Evolutionary conservation across 2,888 invertebrate species (phyloP).

Genomic region (Drosophila percnosoma): DNA sequence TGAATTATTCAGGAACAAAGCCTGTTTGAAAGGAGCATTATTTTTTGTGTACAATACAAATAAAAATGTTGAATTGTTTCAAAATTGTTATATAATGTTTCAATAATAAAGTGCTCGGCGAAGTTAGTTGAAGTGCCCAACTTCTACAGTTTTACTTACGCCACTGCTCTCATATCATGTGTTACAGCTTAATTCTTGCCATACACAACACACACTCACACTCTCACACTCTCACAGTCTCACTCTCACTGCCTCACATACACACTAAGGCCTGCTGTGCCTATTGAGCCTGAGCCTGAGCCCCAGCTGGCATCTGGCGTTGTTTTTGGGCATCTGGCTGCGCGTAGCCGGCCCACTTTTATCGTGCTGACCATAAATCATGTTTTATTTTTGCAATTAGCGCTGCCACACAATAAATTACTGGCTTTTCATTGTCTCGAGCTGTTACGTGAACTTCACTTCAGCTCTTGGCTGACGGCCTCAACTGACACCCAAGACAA

Average conservation of each 20-base stretch:
- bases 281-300: conserved; percentile 22
- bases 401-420: conserved; percentile 75
- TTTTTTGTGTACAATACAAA: neutral
- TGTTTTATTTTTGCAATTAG: conserved; percentile 78
- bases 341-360: conserved; percentile 42
- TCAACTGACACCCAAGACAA: conserved; percentile 10
- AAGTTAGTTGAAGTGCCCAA: neutral
- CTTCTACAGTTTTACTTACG: neutral
- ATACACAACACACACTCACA: conserved; percentile 9
- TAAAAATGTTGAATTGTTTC: neutral
- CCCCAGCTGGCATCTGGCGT: conserved; percentile 31
- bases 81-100: neutral
- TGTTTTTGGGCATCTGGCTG: conserved; percentile 24
- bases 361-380: conserved; percentile 70
- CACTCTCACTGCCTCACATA: conserved; percentile 8
- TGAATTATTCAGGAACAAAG: neutral
- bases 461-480: conserved; percentile 12
- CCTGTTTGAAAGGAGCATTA: neutral
- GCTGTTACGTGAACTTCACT: conserved; percentile 39
- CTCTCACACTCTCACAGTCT: no score
- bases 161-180: conserved; percentile 42
- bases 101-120: neutral
- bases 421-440: conserved; percentile 74
- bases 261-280: conserved; percentile 22
- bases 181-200: conserved; percentile 53